These are phyloP conservation scores for Neodontobutis hainanensis DNA, from an alignment of 2,113 vertebrate genomes.

Conservation along the genomic window DNA sequence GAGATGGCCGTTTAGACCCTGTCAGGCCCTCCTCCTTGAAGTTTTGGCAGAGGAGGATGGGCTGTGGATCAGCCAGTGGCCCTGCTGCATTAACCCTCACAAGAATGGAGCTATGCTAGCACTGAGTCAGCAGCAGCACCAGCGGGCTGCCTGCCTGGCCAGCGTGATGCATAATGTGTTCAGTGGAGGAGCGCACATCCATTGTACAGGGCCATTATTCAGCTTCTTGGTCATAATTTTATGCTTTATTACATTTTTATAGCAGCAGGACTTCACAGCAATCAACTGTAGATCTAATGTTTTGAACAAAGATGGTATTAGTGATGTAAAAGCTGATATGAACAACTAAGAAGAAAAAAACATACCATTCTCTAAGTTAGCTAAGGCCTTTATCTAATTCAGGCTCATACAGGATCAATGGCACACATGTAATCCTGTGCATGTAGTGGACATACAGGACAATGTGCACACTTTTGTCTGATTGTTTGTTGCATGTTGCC, in stretches of 20 bases:
- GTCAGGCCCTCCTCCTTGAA: slow-evolving; percentile 67
- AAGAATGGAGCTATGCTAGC: slow-evolving; percentile 43
- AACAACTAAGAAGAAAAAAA: slow-evolving; percentile 14
- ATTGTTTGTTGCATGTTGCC: slow-evolving; percentile 42
- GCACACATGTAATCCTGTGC: not conserved
- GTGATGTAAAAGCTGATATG: slow-evolving; percentile 20
- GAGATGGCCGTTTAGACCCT: slow-evolving; percentile 56
- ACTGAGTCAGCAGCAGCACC: slow-evolving; percentile 59
- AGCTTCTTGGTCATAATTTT: slow-evolving; percentile 58
- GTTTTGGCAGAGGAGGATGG: slow-evolving; percentile 60
- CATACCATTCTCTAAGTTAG: not conserved
- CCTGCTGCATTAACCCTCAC: slow-evolving; percentile 61
- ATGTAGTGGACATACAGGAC: not conserved
- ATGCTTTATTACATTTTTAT: slow-evolving; percentile 54
- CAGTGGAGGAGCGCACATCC: slow-evolving; percentile 37
- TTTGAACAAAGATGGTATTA: slow-evolving; percentile 44
- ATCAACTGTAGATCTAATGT: slow-evolving; percentile 18
- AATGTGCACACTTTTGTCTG: slow-evolving; percentile 16
- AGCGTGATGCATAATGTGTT: slow-evolving; percentile 56
- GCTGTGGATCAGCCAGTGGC: slow-evolving; percentile 51
- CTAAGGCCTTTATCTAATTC: not conserved
- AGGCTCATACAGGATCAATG: slow-evolving; percentile 31
- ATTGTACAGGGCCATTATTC: slow-evolving; percentile 55
- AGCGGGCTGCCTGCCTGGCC: slow-evolving; percentile 40
- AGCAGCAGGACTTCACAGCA: slow-evolving; percentile 37